Conservation (phyloP, 2,888 invertebrate species). For the Ecliptopera silaceata region DNA sequence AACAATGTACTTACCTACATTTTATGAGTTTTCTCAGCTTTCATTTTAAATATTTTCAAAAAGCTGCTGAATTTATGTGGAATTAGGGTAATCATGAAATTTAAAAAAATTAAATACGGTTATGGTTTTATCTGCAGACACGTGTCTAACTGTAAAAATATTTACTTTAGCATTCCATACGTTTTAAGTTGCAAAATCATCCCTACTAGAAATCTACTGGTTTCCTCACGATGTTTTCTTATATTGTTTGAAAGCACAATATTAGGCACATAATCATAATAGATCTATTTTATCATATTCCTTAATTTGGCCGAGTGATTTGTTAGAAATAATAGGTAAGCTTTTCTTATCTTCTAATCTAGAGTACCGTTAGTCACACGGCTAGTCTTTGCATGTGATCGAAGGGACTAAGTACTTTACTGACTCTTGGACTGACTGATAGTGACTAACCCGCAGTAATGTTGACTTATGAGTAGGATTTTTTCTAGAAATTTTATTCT, state of each 20-base stretch:
- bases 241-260: too few species aligned
- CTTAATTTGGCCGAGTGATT: neutral
- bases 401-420: slow-evolving; percentile 16
- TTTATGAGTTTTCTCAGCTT: slow-evolving; percentile 8
- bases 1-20: slow-evolving; percentile 43
- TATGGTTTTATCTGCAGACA: too few species aligned
- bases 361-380: slow-evolving; percentile 21
- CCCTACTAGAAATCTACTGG: too few species aligned
- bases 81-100: too few species aligned
- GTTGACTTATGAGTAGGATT: slow-evolving; percentile 6
- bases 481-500: slow-evolving; percentile 11
- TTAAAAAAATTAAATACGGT: too few species aligned
- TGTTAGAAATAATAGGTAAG: neutral
- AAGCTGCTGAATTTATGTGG: too few species aligned
- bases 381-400: slow-evolving; percentile 17
- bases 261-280: too few species aligned
- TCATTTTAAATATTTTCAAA: neutral
- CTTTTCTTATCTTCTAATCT: slow-evolving; percentile 9
- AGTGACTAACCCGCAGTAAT: slow-evolving; percentile 13
- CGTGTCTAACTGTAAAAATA: too few species aligned
- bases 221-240: too few species aligned
- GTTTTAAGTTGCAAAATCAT: too few species aligned
- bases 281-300: neutral
- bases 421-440: slow-evolving; percentile 11
- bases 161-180: too few species aligned